Base-by-base conservation (phyloP, 2,797 vertebrate species). In the Paedocypris micromegethes region DNA sequence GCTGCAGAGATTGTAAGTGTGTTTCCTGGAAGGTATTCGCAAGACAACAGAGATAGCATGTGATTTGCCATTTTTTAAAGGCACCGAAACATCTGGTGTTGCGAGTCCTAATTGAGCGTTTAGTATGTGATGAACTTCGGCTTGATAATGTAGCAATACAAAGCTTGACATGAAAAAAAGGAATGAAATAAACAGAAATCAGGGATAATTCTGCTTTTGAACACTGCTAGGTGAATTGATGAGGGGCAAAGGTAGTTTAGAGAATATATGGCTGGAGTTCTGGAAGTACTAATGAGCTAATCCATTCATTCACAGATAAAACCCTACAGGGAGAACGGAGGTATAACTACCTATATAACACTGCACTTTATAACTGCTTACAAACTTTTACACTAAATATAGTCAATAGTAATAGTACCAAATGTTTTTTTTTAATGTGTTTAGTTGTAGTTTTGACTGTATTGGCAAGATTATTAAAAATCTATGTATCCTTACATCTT, bases 361-460 rank as follows among this genome's bases (percentile, higher is more conserved):
- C 84, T 80, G 88, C 87, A 89, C 89, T 89, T 90, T 91, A 90
- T 82, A 84, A 56, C 9, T 60, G 68, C 75, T 79, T 81, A 66
- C 80, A 74, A 83, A 84, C 68, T 74, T 74, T 73, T 81, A 71
- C 73, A 6, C 66, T 23, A 66, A n/a, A 49, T 3, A 2, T 46
- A 72, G 46, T 42, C 7, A 72, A 47, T 72, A 61, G 54, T 42
- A 38, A 9, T n/a, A 40, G 65, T 59, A 48, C 7, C 23, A 5
- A 45, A 44, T 56, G 57, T 57, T 58, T 64, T 64, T 47, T 23
- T 23, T 23, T 23, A 23, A 23, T 70, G 3, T 68, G 37, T 41
- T 58, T 65, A 72, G 48, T n/a, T 5, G 5, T 65, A 63, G 61
- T 46, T 61, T 40, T 57, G 59, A 50, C 38, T 72, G 57, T 58